Evolutionary conservation across 1,140 invertebrate species (phyloP).

Genomic region (Nephila pilipes): DNA sequence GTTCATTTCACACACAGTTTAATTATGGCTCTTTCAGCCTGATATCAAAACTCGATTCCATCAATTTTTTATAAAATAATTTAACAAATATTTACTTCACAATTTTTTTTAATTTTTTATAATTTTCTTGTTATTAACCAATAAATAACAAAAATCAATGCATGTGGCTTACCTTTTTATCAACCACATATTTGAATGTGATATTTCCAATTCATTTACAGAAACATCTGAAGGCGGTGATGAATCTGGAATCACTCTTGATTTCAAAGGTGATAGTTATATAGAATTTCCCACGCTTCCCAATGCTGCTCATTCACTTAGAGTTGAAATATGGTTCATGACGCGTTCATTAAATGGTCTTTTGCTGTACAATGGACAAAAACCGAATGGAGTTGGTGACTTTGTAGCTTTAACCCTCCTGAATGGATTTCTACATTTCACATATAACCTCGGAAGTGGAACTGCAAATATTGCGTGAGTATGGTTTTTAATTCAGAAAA

Average conservation of each 20-base stretch:
- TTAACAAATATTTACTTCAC: too few species aligned
- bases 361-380: slow-evolving; percentile 91
- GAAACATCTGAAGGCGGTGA: slow-evolving; percentile 42
- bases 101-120: too few species aligned
- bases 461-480: slow-evolving; percentile 92
- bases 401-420: slow-evolving; percentile 92
- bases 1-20: too few species aligned
- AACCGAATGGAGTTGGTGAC: slow-evolving; percentile 85
- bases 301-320: slow-evolving; percentile 88
- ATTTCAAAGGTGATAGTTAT: slow-evolving; percentile 88
- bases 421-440: slow-evolving; percentile 89
- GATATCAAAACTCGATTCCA: too few species aligned
- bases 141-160: too few species aligned
- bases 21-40: too few species aligned
- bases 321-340: slow-evolving; percentile 93
- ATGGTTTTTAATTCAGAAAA: too few species aligned
- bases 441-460: slow-evolving; percentile 93
- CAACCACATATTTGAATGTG: too few species aligned
- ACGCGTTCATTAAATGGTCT: slow-evolving; percentile 89
- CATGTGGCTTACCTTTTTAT: too few species aligned
- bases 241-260: slow-evolving; percentile 79
- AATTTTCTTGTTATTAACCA: too few species aligned
- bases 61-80: too few species aligned
- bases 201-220: background rate
- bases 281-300: slow-evolving; percentile 89